Evolutionary conservation across 2,888 invertebrate genomes (phyloP), one percentile per base, ranked within the genome.

Genomic region (Clanis bilineata): DNA sequence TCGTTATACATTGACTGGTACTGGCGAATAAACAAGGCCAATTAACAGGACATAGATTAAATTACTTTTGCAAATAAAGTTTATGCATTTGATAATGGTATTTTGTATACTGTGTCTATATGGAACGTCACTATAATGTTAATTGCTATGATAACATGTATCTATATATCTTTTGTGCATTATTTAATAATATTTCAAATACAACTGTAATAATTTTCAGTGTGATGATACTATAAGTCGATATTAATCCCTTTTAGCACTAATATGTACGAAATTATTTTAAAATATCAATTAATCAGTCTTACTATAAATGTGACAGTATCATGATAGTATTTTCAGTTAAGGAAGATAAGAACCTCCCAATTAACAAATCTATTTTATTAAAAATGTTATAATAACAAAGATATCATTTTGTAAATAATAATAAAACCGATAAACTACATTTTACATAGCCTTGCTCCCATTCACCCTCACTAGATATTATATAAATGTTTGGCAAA

Each of bases 41-140:
- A 51, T 51, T 32, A 51, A 51, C 18, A 18, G 28, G 18, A 32
- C 18, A 18, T 32, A 4, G 9, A 15, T 18, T 32, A 32, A 51
- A 51, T 51, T 51, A 51, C 18, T 32, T 51, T 51, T 28, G 47
- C 47, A 28, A 28, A 47, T 28, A 47, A 18, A 47, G 18, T 21
- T 18, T n/a, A 51, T 28, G 47, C 28, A 51, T 51, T 28, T 28
- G 10, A 51, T 51, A 32, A 32, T 32, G 9, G 32, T 10, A 32
- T 32, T 21, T 22, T 51, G 12, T 32, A 18, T 28, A 7, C 12
- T 25, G 18, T 9, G 15, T 9, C 9, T 12, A 18, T 18, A 15
- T 9, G 15, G 23, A n/a, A 3, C 28, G 28, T n/a, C 28, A 32
- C 10, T 51, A 32, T 10, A 51, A 32, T 18, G 10, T 18, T 32